Evolutionary conservation across 2,113 vertebrate species (phyloP), one percentile per base, ranked within the genome.

Genomic region (Paedocypris sp.): DNA sequence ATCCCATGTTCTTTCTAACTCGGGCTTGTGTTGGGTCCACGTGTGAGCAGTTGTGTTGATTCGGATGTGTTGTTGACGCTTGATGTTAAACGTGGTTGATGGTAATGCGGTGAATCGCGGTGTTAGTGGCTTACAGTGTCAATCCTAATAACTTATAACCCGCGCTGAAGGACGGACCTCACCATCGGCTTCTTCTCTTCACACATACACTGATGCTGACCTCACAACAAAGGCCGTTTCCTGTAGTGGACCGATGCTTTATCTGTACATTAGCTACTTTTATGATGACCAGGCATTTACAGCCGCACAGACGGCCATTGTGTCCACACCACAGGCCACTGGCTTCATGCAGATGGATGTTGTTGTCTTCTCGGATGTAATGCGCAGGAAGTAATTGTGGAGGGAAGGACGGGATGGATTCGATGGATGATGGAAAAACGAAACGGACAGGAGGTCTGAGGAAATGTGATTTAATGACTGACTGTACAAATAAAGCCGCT

Each of bases 291-390:
- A 18, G 13, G 13, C 13, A 6, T 48, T 15, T 13, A 26, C 13
- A 28, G 23, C 13, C n/a, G n/a, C n/a, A n/a, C n/a, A n/a, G n/a
- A n/a, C n/a, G n/a, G n/a, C n/a, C n/a, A n/a, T n/a, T n/a, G n/a
- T n/a, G n/a, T n/a, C n/a, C n/a, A n/a, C n/a, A n/a, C n/a, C n/a
- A n/a, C n/a, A n/a, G n/a, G n/a, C n/a, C n/a, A n/a, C n/a, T n/a
- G n/a, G n/a, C n/a, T n/a, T n/a, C n/a, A n/a, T n/a, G n/a, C n/a
- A n/a, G n/a, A n/a, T n/a, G 67, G 51, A 29, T 52, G 62, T 60
- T 70, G 73, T 46, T 66, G 13, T 75, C 70, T 25, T 64, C 68
- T 42, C 58, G 63, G 80, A 81, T 82, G 76, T 80, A 82, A 35
- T 70, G 38, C 60, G 60, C 74, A 68, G 64, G 74, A 68, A 64